Conservation (phyloP, 2,113 vertebrate species). For the Varanus komodoensis region DNA sequence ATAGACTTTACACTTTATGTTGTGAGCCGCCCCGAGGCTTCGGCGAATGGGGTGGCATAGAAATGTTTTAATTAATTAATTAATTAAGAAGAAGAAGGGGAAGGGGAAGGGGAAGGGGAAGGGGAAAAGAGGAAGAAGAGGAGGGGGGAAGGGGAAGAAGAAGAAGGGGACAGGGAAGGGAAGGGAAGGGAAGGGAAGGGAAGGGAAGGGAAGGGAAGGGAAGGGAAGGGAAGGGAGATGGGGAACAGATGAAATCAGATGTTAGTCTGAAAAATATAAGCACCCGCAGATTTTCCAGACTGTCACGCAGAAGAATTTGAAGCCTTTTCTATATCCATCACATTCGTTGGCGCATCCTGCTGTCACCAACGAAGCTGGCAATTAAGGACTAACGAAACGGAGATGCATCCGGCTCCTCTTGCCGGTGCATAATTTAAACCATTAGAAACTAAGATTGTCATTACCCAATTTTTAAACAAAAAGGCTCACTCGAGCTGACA, state of each 20-base stretch:
- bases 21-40: no score
- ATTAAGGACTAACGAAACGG: constrained; percentile 61
- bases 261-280: constrained; percentile 39
- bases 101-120: no score
- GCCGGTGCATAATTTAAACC: constrained; percentile 60
- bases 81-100: no score
- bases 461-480: constrained; percentile 60
- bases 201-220: no score
- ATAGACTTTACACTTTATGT: no score
- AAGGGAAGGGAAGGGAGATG: no score
- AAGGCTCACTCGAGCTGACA: constrained; percentile 17
- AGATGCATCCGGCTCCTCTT: constrained; percentile 50
- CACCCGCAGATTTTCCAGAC: constrained; percentile 64
- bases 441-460: constrained; percentile 42
- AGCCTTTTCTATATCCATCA: constrained; percentile 60
- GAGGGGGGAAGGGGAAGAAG: no score
- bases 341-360: constrained; percentile 23
- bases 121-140: no score
- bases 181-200: no score
- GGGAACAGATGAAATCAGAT: constrained; percentile 31
- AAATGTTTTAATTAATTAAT: no score
- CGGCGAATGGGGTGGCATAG: no score
- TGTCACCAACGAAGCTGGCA: constrained; percentile 53
- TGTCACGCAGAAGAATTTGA: constrained; percentile 57
- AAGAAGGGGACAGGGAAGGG: no score